Percentiles rank a stretch among this genome's conserved stretches.
Conservation (phyloP, 1,140 invertebrate species). For the Procambarus clarkii region DNA sequence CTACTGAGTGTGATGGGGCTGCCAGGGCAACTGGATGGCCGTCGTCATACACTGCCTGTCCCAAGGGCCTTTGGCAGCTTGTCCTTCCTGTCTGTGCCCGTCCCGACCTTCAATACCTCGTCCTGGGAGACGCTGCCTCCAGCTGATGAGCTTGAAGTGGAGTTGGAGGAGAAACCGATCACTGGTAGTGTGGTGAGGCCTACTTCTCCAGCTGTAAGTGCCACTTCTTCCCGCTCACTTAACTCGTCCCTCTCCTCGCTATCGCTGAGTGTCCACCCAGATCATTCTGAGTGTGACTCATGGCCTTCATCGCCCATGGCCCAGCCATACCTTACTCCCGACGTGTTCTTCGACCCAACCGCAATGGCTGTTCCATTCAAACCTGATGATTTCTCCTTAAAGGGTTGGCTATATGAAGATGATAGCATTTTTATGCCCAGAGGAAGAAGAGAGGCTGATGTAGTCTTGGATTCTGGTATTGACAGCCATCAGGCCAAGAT, state of each 20-base stretch:
- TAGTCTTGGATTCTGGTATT: not conserved
- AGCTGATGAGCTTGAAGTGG: conserved; percentile 67
- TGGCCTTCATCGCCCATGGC: conserved; percentile 49
- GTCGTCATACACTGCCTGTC: conserved; percentile 66
- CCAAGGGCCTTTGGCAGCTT: conserved; percentile 2
- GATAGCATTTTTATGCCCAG: not conserved
- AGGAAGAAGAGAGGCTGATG: not conserved
- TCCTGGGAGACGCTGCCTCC: conserved; percentile 71
- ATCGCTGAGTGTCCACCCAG: conserved; percentile 52
- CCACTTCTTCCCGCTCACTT: conserved; percentile 58
- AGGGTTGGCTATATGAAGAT: not conserved
- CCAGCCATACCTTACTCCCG: conserved; percentile 1
- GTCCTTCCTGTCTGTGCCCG: conserved; percentile 16
- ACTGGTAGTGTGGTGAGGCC: not conserved
- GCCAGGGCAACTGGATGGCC: conserved; percentile 27
- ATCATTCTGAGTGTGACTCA: conserved; percentile 50
- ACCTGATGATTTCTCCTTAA: not conserved
- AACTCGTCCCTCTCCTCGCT: conserved; percentile 67
- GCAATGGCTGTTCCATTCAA: not conserved
- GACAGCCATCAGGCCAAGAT: not conserved
- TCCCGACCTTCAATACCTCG: conserved; percentile 52
- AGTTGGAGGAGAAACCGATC: conserved; percentile 67
- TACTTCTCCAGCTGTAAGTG: conserved; percentile 15
- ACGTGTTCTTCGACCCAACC: conserved; percentile 11
- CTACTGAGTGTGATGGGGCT: not conserved